phyloP scores from a whole-genome alignment of 2,888 invertebrate species.

The Drosophila acutilabella region DNA sequence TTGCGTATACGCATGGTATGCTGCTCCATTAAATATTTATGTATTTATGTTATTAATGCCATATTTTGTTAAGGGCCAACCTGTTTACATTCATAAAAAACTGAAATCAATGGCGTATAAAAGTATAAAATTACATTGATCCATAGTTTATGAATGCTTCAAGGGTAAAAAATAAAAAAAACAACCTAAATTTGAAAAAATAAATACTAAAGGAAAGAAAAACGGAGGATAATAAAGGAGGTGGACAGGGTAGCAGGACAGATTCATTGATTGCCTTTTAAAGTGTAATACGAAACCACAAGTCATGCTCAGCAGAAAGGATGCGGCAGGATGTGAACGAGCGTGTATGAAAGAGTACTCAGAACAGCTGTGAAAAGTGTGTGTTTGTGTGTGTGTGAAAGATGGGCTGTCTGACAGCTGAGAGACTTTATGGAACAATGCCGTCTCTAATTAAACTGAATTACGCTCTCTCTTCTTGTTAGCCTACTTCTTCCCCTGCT shows the following conservation, averaged over 20 bases:
- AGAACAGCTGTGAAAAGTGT: conserved; percentile 54
- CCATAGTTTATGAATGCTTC: conserved; percentile 23
- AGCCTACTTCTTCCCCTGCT: neutral
- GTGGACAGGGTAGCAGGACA: conserved; percentile 9
- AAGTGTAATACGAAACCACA: conserved; percentile 66
- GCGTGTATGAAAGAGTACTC: neutral
- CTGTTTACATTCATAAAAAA: conserved; percentile 58
- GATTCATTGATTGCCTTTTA: conserved; percentile 67
- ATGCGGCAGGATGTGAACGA: conserved; percentile 60
- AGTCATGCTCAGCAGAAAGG: conserved; percentile 56
- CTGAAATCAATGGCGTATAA: conserved; percentile 47
- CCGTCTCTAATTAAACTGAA: conserved; percentile 50
- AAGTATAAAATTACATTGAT: conserved; percentile 61
- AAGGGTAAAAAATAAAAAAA: conserved; percentile 16
- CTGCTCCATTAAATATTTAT: conserved; percentile 56
- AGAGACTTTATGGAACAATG: conserved; percentile 36
- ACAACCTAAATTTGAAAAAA: neutral
- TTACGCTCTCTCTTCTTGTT: conserved; percentile 9
- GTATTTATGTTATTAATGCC: conserved; percentile 42
- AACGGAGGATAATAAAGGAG: conserved; percentile 18
- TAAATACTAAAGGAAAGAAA: conserved; percentile 9
- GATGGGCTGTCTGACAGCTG: conserved; percentile 30
- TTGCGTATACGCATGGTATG: conserved; percentile 43
- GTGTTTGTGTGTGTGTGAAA: conserved; percentile 14
- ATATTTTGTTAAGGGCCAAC: conserved; percentile 26